Evolutionary conservation across 2,888 invertebrate genomes (phyloP).

Genomic region (Machimus rusticus): DNA sequence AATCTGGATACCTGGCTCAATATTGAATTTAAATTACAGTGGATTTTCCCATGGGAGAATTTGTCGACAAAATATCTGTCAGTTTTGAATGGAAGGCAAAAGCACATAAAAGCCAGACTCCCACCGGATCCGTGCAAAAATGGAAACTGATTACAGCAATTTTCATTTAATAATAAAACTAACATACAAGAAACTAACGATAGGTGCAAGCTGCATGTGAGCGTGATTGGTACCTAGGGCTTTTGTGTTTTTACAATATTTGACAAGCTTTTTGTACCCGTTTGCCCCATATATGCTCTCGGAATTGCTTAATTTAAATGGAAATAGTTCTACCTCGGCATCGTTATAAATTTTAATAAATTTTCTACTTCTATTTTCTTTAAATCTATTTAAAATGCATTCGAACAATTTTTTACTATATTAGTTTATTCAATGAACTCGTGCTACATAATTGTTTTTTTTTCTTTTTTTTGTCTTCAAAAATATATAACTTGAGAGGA

Average conservation of each 20-base stretch:
- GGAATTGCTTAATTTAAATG: background rate
- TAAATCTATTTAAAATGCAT: background rate
- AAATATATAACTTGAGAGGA: too few relatives aligned
- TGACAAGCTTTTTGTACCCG: background rate
- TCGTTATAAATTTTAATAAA: background rate
- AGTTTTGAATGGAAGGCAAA: background rate
- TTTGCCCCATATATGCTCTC: background rate
- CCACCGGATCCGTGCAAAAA: background rate
- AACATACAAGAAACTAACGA: background rate
- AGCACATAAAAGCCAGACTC: background rate
- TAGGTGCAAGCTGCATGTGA: background rate
- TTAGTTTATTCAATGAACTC: background rate
- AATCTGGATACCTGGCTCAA: background rate
- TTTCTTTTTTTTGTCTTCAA: too few relatives aligned
- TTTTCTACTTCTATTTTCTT: background rate
- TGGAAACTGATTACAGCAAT: background rate
- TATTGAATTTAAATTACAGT: background rate
- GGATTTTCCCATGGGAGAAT: background rate
- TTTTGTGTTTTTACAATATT: background rate
- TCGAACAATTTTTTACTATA: too few relatives aligned
- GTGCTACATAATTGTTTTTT: too few relatives aligned
- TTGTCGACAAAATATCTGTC: background rate
- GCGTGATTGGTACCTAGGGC: background rate
- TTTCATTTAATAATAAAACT: background rate
- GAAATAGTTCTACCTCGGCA: background rate